Conservation (phyloP, 2,797 vertebrate species). For the Limosa lapponica region DNA sequence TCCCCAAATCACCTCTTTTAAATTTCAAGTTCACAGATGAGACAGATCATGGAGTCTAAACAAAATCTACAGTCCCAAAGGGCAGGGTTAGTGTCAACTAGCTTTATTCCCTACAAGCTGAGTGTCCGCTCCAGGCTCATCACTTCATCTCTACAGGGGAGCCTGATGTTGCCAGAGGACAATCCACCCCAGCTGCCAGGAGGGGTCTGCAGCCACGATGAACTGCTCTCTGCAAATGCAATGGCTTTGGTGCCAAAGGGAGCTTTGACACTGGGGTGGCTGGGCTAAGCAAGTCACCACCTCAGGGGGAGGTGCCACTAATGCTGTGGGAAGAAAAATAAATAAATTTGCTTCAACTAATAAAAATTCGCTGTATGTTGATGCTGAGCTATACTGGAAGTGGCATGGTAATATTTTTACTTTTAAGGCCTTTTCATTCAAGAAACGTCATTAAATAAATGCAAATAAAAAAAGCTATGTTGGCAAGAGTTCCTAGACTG, state of each 20-base stretch:
- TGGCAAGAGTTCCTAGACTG: neutral
- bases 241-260: neutral
- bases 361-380: neutral
- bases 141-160: neutral
- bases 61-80: neutral
- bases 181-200: fast-evolving
- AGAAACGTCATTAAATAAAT: neutral
- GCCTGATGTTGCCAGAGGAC: neutral
- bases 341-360: neutral
- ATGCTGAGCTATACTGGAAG: neutral
- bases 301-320: neutral
- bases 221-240: neutral
- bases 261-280: fast-evolving
- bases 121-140: neutral
- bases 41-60: neutral
- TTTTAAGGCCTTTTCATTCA: neutral
- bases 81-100: neutral
- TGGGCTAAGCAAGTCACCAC: neutral
- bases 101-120: neutral
- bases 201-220: neutral
- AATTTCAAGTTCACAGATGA: neutral
- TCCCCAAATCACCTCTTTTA: neutral
- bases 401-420: neutral
- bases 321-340: neutral
- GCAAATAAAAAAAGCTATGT: neutral